Percentiles rank a stretch among this genome's conserved stretches.
phyloP scores from a whole-genome alignment of 2,888 invertebrate genomes.

The Pyrrhia umbra region DNA sequence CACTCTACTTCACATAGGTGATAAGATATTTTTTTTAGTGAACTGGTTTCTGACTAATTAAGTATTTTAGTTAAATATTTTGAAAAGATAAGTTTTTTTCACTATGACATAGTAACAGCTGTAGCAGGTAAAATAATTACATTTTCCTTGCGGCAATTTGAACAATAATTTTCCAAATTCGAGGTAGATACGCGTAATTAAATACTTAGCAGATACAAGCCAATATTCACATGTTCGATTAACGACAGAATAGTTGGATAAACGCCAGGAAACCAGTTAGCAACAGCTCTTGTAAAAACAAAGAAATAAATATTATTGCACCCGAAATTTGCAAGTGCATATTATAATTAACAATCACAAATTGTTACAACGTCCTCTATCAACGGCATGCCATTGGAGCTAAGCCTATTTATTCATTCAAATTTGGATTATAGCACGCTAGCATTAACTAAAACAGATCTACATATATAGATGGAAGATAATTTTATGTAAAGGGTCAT shows the following conservation, averaged over 20 bases:
- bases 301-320: constrained; percentile 64
- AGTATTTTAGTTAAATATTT: not conserved
- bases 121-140: not conserved
- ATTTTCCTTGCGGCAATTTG: not conserved
- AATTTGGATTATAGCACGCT: constrained; percentile 10
- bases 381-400: constrained; percentile 35
- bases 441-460: constrained; percentile 6
- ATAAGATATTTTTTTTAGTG: constrained; percentile 32
- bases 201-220: constrained; percentile 32
- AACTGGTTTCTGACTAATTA: constrained; percentile 14
- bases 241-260: constrained; percentile 74
- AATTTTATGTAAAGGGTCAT: constrained; percentile 36
- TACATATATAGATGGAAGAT: constrained; percentile 20
- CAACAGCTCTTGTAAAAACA: constrained; percentile 69
- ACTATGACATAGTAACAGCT: not conserved
- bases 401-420: constrained; percentile 41
- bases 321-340: constrained; percentile 49
- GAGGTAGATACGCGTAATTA: constrained; percentile 16
- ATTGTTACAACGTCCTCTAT: constrained; percentile 38
- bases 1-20: constrained; percentile 12
- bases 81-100: not conserved
- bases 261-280: constrained; percentile 72
- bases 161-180: not conserved
- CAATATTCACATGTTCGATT: constrained; percentile 64
- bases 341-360: constrained; percentile 46